phyloP scores from a whole-genome alignment of 2,797 vertebrate species.

The Thripadectes ignobilis region DNA sequence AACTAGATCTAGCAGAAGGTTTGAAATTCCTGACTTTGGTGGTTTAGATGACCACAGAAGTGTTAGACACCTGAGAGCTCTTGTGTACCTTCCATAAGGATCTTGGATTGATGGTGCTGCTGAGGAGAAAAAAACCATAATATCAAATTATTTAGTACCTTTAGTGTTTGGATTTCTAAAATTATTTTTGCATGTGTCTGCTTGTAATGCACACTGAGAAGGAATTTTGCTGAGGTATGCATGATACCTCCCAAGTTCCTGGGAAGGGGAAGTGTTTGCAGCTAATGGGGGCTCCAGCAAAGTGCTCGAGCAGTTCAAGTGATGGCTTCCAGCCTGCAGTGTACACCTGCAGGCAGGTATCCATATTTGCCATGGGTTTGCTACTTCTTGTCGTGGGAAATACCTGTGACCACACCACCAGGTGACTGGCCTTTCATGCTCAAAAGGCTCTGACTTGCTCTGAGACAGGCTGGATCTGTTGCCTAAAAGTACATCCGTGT shows the following conservation, averaged over 20 bases:
- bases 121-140: not conserved
- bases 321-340: not conserved
- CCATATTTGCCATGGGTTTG: not conserved
- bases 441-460: not conserved
- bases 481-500: conserved; percentile 43
- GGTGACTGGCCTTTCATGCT: not conserved
- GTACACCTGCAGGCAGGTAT: not conserved
- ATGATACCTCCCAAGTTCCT: not conserved
- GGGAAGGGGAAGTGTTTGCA: not conserved
- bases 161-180: not conserved
- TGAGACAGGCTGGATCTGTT: not conserved
- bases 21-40: not conserved
- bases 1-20: not conserved
- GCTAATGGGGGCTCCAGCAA: not conserved
- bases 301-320: not conserved
- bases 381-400: not conserved
- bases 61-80: not conserved
- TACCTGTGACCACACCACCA: not conserved
- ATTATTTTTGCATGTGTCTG: conserved; percentile 21
- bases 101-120: not conserved
- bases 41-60: not conserved
- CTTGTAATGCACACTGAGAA: not conserved
- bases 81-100: not conserved
- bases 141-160: not conserved
- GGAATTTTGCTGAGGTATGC: conserved; percentile 43